Conservation (phyloP, 2,797 vertebrate species). For the Poecilia picta region DNA sequence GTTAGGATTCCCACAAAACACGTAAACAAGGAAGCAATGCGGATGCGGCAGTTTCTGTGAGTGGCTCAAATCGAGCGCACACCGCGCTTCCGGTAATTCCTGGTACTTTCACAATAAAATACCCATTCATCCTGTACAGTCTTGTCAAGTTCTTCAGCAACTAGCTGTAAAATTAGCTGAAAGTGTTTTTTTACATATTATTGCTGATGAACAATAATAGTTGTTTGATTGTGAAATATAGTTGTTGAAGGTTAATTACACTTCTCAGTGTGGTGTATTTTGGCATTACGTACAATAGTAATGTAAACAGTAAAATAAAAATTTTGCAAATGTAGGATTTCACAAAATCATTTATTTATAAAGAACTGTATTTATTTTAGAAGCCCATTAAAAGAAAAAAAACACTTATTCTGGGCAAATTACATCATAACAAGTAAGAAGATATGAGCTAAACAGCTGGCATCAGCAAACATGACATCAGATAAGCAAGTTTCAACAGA, state of each 20-base stretch:
- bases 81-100: conserved; percentile 18
- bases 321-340: background rate
- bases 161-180: background rate
- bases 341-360: background rate
- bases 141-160: background rate
- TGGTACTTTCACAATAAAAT: conserved; percentile 36
- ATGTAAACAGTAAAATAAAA: background rate
- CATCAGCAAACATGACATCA: background rate
- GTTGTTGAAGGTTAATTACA: background rate
- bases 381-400: background rate
- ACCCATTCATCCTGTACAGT: background rate
- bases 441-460: background rate
- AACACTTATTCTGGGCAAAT: background rate
- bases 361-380: background rate
- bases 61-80: background rate
- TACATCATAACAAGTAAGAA: background rate
- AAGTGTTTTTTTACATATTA: background rate
- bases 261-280: background rate
- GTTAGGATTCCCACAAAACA: conserved; percentile 36
- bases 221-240: background rate
- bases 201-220: background rate
- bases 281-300: background rate
- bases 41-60: conserved; percentile 53
- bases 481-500: background rate
- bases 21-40: conserved; percentile 71